These are phyloP conservation scores for Merluccius polli DNA, from an alignment of 2,797 vertebrate species.

Conservation along the genomic window DNA sequence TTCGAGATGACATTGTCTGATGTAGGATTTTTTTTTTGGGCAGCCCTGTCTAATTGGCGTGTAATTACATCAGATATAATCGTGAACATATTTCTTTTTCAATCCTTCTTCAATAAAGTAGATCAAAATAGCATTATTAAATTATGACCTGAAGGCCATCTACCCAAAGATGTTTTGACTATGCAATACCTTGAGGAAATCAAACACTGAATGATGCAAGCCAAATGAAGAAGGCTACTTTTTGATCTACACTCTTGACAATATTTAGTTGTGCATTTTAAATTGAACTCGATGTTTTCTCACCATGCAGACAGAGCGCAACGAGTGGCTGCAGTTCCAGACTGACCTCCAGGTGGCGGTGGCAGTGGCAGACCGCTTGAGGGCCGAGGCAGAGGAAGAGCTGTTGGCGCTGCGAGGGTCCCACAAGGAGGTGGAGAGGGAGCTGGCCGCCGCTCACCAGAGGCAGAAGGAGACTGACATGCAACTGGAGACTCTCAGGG, in stretches of 20 bases:
- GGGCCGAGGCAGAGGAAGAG: slow-evolving; percentile 74
- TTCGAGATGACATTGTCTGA: slow-evolving; percentile 16
- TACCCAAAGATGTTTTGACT: not conserved
- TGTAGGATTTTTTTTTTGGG: slow-evolving; percentile 19
- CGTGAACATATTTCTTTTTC: not conserved
- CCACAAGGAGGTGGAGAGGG: slow-evolving; percentile 59
- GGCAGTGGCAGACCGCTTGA: slow-evolving; percentile 74
- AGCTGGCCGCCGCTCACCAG: slow-evolving; percentile 59
- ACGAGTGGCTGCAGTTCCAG: slow-evolving; percentile 80
- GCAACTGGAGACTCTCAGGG: slow-evolving; percentile 61
- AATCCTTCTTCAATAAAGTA: not conserved
- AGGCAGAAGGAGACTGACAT: slow-evolving; percentile 62
- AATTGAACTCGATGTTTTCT: not conserved
- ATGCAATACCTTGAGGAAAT: not conserved
- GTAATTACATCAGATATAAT: not conserved
- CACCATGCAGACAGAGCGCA: slow-evolving; percentile 63
- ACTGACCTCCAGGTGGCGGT: slow-evolving; percentile 80
- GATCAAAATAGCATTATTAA: not conserved
- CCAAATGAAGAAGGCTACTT: not conserved
- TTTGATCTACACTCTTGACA: not conserved
- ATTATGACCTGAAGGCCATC: not conserved
- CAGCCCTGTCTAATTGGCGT: slow-evolving; percentile 3
- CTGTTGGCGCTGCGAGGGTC: slow-evolving; percentile 47
- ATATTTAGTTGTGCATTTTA: not conserved
- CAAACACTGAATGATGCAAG: not conserved